phyloP scores from a whole-genome alignment of 2,888 invertebrate species.

The Zhengitettix transpicula region DNA sequence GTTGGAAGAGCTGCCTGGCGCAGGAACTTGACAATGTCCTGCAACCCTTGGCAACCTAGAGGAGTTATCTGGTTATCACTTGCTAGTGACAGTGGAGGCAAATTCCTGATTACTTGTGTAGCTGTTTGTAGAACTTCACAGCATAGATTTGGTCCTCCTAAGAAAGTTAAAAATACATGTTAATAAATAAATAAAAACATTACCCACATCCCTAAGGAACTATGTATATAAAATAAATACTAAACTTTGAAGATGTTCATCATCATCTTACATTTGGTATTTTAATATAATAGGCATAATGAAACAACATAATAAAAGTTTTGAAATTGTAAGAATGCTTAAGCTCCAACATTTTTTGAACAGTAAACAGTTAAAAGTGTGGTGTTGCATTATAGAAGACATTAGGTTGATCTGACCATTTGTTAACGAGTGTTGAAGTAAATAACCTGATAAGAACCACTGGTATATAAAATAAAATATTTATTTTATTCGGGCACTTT shows the following conservation, averaged over 20 bases:
- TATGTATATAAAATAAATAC: background rate
- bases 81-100: conserved; percentile 40
- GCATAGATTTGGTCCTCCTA: conserved; percentile 30
- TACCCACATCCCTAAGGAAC: background rate
- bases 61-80: conserved; percentile 38
- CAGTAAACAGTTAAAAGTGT: too few species aligned
- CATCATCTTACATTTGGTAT: too few species aligned
- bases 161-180: conserved; percentile 1
- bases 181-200: background rate
- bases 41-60: conserved; percentile 32
- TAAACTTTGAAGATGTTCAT: background rate
- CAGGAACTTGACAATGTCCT: conserved; percentile 36
- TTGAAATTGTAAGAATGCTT: too few species aligned
- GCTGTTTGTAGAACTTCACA: conserved; percentile 41
- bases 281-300: too few species aligned
- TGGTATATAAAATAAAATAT: too few species aligned
- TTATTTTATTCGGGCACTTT: too few species aligned
- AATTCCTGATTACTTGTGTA: conserved; percentile 32
- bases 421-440: too few species aligned
- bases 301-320: too few species aligned
- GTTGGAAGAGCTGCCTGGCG: conserved; percentile 31
- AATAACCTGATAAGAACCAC: too few species aligned
- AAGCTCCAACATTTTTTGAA: too few species aligned
- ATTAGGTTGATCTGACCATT: too few species aligned
- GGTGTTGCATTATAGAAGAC: too few species aligned